A percentile compares a stretch with the other conserved stretches of the same genome.
Conservation (phyloP, 2,888 invertebrate genomes). For the Polydrusus pterygomalis region DNA sequence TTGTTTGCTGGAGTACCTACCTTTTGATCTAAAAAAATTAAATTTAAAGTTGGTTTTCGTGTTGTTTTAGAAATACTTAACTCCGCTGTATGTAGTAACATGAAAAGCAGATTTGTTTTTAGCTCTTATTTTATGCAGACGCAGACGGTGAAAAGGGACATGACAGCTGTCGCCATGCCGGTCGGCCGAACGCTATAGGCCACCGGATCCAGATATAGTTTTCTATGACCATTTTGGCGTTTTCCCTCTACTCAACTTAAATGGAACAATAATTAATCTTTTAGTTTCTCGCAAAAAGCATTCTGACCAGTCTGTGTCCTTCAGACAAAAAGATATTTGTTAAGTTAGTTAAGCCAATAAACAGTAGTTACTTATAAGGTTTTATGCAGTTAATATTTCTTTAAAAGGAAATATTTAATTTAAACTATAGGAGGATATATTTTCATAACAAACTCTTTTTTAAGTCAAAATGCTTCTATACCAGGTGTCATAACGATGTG, state of each 20-base stretch:
- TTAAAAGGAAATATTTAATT: too few species aligned
- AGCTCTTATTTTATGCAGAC: constrained; percentile 54
- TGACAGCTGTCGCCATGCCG: constrained; percentile 53
- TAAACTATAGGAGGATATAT: too few species aligned
- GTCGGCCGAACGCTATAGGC: constrained; percentile 52
- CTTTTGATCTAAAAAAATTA: background rate
- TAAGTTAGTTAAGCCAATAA: too few species aligned
- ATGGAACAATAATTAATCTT: constrained; percentile 55
- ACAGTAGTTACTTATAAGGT: too few species aligned
- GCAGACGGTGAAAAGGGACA: constrained; percentile 55
- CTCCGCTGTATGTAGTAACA: constrained; percentile 46
- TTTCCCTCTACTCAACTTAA: constrained; percentile 40
- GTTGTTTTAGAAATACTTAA: constrained; percentile 1
- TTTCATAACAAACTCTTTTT: too few species aligned
- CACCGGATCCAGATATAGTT: constrained; percentile 51
- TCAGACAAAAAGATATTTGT: too few species aligned
- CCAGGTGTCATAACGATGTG: too few species aligned
- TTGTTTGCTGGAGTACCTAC: too few species aligned
- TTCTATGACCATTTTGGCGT: constrained; percentile 52
- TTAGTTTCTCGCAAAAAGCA: constrained; percentile 30
- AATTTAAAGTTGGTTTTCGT: constrained; percentile 9
- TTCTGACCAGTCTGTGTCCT: background rate
- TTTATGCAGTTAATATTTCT: too few species aligned
- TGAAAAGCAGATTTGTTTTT: constrained; percentile 56
- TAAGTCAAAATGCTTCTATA: too few species aligned